Evolutionary conservation across 2,888 invertebrate species (phyloP).

Genomic region (Mythimna vitellina): DNA sequence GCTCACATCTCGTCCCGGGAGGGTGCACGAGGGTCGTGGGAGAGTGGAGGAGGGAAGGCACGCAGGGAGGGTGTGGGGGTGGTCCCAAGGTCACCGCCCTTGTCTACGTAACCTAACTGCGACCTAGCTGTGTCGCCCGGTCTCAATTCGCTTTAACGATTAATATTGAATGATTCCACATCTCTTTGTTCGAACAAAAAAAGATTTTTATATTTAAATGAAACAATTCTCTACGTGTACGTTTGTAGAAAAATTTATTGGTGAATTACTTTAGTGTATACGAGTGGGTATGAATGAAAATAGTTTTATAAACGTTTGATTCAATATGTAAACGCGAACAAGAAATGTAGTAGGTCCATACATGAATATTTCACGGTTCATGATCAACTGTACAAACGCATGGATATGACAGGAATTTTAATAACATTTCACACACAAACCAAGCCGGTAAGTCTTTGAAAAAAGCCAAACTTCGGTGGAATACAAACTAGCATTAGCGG

Average conservation of each 20-base stretch:
- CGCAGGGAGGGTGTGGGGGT: conserved; percentile 52
- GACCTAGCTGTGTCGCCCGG: conserved; percentile 84
- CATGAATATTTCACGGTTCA: conserved; percentile 52
- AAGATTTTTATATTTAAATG: conserved; percentile 55
- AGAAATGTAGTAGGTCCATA: conserved; percentile 17
- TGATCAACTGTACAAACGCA: conserved; percentile 44
- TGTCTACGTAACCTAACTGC: conserved; percentile 84
- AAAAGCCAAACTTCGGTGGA: conserved; percentile 29
- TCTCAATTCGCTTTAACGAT: conserved; percentile 78
- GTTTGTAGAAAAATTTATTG: conserved; percentile 33
- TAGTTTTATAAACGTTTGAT: conserved; percentile 53
- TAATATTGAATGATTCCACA: conserved; percentile 77
- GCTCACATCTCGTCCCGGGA: conserved; percentile 81
- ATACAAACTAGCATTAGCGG: conserved; percentile 40
- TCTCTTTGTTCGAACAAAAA: conserved; percentile 54
- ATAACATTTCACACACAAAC: conserved; percentile 34
- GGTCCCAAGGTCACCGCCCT: conserved; percentile 87
- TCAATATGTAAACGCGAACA: conserved; percentile 33
- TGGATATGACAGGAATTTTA: conserved; percentile 45
- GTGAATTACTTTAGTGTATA: conserved; percentile 32
- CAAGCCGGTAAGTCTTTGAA: conserved; percentile 25
- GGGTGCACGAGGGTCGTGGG: conserved; percentile 56
- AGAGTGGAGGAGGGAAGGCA: conserved; percentile 43
- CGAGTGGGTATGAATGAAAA: conserved; percentile 47
- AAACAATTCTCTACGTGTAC: conserved; percentile 38